Evolutionary conservation across 2,888 invertebrate species (phyloP).

Genomic region (Danaus chrysippus): DNA sequence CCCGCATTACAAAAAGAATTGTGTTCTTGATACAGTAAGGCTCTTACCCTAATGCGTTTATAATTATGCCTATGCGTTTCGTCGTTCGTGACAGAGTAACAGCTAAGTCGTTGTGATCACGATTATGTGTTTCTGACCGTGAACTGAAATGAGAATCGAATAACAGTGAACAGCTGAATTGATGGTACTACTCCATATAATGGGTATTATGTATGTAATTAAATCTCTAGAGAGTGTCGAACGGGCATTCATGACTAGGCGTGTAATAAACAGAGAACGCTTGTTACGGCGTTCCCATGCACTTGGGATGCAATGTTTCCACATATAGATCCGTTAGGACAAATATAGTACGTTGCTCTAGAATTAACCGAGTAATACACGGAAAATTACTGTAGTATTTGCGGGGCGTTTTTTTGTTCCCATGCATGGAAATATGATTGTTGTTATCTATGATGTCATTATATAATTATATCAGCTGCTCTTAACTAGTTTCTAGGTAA

Average conservation of each 20-base stretch:
- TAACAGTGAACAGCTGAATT: conserved; percentile 40
- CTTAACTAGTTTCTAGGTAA: conserved; percentile 36
- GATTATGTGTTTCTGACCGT: conserved; percentile 49
- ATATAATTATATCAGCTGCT: conserved; percentile 38
- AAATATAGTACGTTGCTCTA: conserved; percentile 61
- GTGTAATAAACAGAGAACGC: conserved; percentile 27
- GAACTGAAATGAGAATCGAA: conserved; percentile 49
- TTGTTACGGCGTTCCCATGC: conserved; percentile 55
- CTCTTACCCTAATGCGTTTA: conserved; percentile 73
- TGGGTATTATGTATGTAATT: conserved; percentile 53
- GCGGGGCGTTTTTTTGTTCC: conserved; percentile 54
- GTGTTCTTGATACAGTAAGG: conserved; percentile 36
- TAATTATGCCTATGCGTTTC: conserved; percentile 65
- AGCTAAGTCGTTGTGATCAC: conserved; percentile 47
- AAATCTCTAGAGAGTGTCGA: conserved; percentile 53
- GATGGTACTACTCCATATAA: conserved; percentile 39
- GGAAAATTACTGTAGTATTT: conserved; percentile 61
- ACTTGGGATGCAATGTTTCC: conserved; percentile 46
- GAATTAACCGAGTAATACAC: conserved; percentile 59
- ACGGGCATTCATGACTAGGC: conserved; percentile 42
- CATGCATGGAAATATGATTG: conserved; percentile 39
- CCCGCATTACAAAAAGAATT: conserved; percentile 39
- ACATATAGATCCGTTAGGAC: conserved; percentile 66
- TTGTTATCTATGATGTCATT: conserved; percentile 37
- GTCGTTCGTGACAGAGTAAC: conserved; percentile 54